Conservation (phyloP, 2,888 invertebrate species). For the Nycteola revayana region DNA sequence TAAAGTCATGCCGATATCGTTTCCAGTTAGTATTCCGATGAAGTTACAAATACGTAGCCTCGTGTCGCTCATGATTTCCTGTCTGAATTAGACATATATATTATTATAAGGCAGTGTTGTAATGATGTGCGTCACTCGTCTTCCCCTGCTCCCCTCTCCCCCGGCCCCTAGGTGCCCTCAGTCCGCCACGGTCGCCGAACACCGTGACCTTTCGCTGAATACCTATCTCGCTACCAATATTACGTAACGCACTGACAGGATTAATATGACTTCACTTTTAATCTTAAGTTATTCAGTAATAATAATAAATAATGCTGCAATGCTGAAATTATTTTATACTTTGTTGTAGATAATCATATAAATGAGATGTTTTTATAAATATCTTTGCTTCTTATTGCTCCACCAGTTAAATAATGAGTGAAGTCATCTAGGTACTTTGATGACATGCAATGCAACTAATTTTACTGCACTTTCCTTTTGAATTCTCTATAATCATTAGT, state of each 20-base stretch:
- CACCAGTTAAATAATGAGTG: too few species aligned
- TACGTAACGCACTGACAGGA: conserved; percentile 47
- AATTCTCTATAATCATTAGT: too few species aligned
- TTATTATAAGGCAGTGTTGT: conserved; percentile 33
- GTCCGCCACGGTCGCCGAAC: conserved; percentile 72
- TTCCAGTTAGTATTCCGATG: conserved; percentile 21
- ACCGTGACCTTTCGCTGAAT: conserved; percentile 70
- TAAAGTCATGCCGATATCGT: not conserved
- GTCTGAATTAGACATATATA: conserved; percentile 28
- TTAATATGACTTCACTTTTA: conserved; percentile 22
- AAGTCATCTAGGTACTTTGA: too few species aligned
- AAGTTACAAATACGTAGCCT: conserved; percentile 10
- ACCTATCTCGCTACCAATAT: conserved; percentile 51
- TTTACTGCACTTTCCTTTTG: too few species aligned
- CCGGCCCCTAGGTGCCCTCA: conserved; percentile 40
- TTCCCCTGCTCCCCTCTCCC: conserved; percentile 14
- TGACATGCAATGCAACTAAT: too few species aligned
- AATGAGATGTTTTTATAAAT: too few species aligned
- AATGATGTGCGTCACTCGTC: conserved; percentile 40
- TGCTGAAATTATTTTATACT: not conserved
- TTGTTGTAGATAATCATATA: too few species aligned
- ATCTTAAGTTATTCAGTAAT: conserved; percentile 14
- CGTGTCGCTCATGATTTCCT: conserved; percentile 31
- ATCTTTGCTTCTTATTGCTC: too few species aligned
- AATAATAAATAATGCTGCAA: conserved; percentile 3